A percentile compares a stretch with the other conserved stretches of the same genome.
Evolutionary conservation across 1,140 invertebrate species (phyloP).

Genomic region (Euura lappo): DNA sequence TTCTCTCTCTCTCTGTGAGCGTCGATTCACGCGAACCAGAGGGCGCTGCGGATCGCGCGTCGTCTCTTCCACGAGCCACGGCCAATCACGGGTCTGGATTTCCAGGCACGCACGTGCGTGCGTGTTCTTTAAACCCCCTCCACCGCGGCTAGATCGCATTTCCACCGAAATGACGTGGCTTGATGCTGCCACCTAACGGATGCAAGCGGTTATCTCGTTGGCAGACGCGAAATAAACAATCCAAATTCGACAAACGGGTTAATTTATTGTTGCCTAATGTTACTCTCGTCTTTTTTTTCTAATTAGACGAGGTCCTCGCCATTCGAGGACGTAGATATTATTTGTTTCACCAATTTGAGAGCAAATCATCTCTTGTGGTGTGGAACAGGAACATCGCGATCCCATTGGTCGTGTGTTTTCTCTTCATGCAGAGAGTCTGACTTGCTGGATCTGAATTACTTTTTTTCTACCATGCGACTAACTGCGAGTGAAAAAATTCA

Average conservation of each 20-base stretch:
- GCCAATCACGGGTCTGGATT: neutral
- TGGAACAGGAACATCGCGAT: too few species aligned
- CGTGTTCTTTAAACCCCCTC: neutral
- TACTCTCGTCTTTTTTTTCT: too few species aligned
- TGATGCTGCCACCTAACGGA: neutral
- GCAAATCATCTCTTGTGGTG: too few species aligned
- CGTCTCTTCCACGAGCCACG: neutral
- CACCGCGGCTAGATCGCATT: neutral
- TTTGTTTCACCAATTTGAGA: too few species aligned
- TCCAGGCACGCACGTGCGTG: neutral
- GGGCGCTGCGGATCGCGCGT: neutral
- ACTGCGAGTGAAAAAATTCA: too few species aligned
- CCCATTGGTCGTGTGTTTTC: too few species aligned
- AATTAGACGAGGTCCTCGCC: too few species aligned
- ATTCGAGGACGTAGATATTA: too few species aligned
- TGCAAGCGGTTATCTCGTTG: neutral
- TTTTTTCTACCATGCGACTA: too few species aligned
- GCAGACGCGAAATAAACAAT: neutral
- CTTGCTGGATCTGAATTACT: too few species aligned
- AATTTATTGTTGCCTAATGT: too few species aligned
- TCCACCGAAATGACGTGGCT: neutral
- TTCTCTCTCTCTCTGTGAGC: neutral
- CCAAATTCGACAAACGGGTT: neutral
- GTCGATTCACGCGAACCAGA: neutral
- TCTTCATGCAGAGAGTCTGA: too few species aligned